Conservation (phyloP, 1,140 invertebrate species). For the Lordiphosa stackelbergi region DNA sequence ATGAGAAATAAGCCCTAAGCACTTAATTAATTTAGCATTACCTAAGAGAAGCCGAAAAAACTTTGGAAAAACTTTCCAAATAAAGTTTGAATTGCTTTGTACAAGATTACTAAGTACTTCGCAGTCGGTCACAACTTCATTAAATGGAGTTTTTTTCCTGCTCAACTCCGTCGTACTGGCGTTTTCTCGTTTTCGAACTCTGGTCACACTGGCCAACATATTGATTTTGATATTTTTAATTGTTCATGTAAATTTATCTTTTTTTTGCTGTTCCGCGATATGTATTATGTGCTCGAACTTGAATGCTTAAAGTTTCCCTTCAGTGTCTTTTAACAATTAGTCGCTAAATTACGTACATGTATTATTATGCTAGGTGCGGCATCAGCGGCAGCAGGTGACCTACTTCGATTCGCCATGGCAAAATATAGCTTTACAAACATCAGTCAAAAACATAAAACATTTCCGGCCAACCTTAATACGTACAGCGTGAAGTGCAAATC, state of each 20-base stretch:
- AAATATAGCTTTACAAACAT: slow-evolving; percentile 63
- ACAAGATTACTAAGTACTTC: too few relatives aligned
- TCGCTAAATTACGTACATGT: slow-evolving; percentile 18
- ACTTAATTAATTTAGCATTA: too few relatives aligned
- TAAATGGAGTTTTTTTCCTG: too few relatives aligned
- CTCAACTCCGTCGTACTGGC: too few relatives aligned
- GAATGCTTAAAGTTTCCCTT: slow-evolving; percentile 55
- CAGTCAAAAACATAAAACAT: slow-evolving; percentile 60
- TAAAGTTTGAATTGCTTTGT: too few relatives aligned
- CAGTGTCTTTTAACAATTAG: slow-evolving; percentile 53
- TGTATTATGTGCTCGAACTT: slow-evolving; percentile 47
- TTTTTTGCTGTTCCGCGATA: slow-evolving; percentile 38
- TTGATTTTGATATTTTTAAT: slow-evolving; percentile 9
- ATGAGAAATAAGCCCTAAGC: too few relatives aligned
- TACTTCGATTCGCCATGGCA: slow-evolving; percentile 46
- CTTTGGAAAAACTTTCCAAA: too few relatives aligned
- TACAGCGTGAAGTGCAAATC: slow-evolving; percentile 59
- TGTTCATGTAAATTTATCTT: slow-evolving; percentile 17
- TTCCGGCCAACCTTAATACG: slow-evolving; percentile 53
- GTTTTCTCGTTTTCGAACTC: background rate
- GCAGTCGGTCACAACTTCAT: too few relatives aligned
- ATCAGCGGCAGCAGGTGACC: slow-evolving; percentile 1
- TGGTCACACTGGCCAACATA: slow-evolving; percentile 5
- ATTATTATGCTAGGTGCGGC: slow-evolving; percentile 34
- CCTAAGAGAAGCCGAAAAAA: too few relatives aligned